Evolutionary conservation across 1,140 invertebrate genomes (phyloP), one percentile per base, ranked within the genome.

Genomic region (Agraylea sexmaculata): DNA sequence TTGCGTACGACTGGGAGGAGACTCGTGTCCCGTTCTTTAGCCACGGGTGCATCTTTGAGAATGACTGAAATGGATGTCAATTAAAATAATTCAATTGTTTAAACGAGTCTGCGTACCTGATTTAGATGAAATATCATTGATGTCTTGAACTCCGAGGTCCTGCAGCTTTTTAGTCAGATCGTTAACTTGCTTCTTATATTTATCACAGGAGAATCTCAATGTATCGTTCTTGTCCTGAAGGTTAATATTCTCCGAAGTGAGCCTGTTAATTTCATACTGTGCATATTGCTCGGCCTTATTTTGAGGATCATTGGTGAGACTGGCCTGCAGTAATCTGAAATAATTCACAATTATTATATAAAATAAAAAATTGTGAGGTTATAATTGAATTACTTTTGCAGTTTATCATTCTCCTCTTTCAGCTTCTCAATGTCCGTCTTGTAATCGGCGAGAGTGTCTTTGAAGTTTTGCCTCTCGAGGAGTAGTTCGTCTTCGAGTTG

Each of bases 401-500:
- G 86, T 21, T 75, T 70, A 37, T 88, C 80, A 53, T 88, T 87
- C 40, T 95, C 87, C 30, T 80, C 77, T 29, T 78, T 70, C 1
- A 95, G 54, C 18, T 78, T 74, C 25, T 84, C 77, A 17, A 93
- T 79, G 58, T 93, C 83, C 1, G 69, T 56, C 13, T 78, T 75
- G 52, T 80, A 76, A 43, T 87, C 80, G 12, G 77, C 65, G 42
- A 86, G 76, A 50, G 82, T 80, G 11, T 71, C 68, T 33, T 78
- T 75, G 56, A 77, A 80, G 46, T 78, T 77, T 33, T 75, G 78
- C 55, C 91, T 88, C 50, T 87, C 81, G 11, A 73, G 71, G 50
- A 83, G 77, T 2, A 96, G 58, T 57, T 97, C 89, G 41, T 87
- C 78, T 63, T 94, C 88, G 22, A 95, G 59, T 75, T 95, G 86